These are phyloP conservation scores for Plagiodera versicolora DNA, from an alignment of 2,888 invertebrate species.

Conservation along the genomic window DNA sequence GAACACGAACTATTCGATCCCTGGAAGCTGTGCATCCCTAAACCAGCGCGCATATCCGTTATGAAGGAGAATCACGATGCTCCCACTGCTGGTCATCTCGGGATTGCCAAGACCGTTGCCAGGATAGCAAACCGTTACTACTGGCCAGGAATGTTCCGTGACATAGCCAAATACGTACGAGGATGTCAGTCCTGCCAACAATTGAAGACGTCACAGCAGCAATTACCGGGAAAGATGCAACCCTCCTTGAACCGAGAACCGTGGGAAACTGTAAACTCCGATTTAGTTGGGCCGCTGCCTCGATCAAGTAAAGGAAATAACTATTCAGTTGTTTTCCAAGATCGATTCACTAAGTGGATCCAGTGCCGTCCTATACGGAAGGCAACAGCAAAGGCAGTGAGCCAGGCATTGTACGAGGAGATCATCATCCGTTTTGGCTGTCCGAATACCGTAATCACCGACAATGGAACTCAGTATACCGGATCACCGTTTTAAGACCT, in stretches of 20 bases:
- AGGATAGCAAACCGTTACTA: conserved; percentile 35
- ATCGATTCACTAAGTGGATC: conserved; percentile 31
- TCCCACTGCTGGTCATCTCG: conserved; percentile 21
- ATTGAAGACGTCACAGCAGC: conserved; percentile 29
- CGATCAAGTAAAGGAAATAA: conserved; percentile 15
- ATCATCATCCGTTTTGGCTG: conserved; percentile 1
- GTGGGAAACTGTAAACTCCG: conserved; percentile 5
- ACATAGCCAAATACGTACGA: conserved; percentile 35
- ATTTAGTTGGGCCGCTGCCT: conserved; percentile 15
- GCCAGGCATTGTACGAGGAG: conserved; percentile 4
- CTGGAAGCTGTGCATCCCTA: conserved; percentile 20
- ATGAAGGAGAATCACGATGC: conserved; percentile 11
- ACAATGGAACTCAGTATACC: conserved; percentile 3
- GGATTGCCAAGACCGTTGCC: conserved; percentile 18
- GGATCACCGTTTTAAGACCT: neutral
- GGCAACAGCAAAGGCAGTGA: conserved; percentile 22
- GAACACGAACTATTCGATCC: conserved; percentile 14
- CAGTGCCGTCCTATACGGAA: conserved; percentile 22
- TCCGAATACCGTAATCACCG: neutral
- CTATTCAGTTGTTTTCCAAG: conserved; percentile 29
- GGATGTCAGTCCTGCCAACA: conserved; percentile 35
- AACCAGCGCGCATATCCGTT: neutral
- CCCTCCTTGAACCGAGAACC: neutral
- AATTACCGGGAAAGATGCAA: conserved; percentile 32
- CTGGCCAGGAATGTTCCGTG: conserved; percentile 39